phyloP scores from a whole-genome alignment of 1,140 invertebrate species.

The Druon quercuslanigerum region DNA sequence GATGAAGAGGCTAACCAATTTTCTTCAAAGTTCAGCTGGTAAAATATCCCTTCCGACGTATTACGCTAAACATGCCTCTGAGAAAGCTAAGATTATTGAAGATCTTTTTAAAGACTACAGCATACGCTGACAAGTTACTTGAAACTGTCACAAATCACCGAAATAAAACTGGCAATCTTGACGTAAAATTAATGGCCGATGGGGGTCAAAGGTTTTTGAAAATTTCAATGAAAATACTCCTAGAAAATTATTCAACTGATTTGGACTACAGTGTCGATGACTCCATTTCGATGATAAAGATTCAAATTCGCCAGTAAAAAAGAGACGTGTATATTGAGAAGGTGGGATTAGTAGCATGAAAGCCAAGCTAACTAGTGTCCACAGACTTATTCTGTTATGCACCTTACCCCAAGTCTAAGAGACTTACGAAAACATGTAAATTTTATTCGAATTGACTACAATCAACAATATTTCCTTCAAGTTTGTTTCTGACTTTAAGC shows the following conservation, averaged over 20 bases:
- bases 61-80: no score
- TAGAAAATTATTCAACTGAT: neutral
- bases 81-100: no score
- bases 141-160: neutral
- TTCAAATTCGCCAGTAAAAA: neutral
- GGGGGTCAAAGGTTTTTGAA: slow-evolving; percentile 33
- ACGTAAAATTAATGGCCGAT: slow-evolving; percentile 32
- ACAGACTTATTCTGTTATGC: neutral
- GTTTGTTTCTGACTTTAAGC: no score
- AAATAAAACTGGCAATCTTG: slow-evolving; percentile 2
- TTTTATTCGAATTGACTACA: no score
- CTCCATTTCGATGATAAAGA: neutral
- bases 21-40: no score
- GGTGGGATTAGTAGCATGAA: neutral
- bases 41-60: no score
- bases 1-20: no score
- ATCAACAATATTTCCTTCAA: no score
- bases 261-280: neutral
- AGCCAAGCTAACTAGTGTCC: neutral
- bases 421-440: neutral
- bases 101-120: neutral
- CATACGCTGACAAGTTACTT: slow-evolving; percentile 26
- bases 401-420: no score
- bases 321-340: neutral
- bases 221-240: slow-evolving; percentile 6